A percentile compares a stretch with the other conserved stretches of the same genome.
Evolutionary conservation across 2,888 invertebrate genomes (phyloP).

Genomic region (Scrobipalpa atriplicella): DNA sequence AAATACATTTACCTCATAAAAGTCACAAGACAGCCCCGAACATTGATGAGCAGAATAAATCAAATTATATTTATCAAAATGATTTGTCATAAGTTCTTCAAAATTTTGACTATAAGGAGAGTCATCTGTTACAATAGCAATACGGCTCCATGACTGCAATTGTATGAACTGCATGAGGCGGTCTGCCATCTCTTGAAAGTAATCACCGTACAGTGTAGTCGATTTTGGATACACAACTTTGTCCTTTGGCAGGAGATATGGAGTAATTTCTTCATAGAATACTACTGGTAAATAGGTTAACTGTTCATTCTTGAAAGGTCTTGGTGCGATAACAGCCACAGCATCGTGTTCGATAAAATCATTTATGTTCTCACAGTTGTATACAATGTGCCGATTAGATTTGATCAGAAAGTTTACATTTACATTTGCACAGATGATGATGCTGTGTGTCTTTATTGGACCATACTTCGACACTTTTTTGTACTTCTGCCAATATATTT

Average conservation of each 20-base stretch:
- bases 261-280: slow-evolving; percentile 38
- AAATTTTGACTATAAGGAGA: slow-evolving; percentile 43
- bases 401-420: not conserved
- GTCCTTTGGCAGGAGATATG: slow-evolving; percentile 29
- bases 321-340: slow-evolving; percentile 20
- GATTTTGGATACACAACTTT: slow-evolving; percentile 32
- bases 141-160: slow-evolving; percentile 42
- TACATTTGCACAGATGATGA: not conserved
- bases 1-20: slow-evolving; percentile 36
- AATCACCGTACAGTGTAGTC: slow-evolving; percentile 13
- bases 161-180: slow-evolving; percentile 40
- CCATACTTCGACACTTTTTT: not conserved
- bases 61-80: slow-evolving; percentile 39
- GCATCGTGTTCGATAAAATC: slow-evolving; percentile 20
- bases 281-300: slow-evolving; percentile 27
- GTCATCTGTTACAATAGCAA: slow-evolving; percentile 51
- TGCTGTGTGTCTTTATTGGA: not conserved
- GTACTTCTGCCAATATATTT: not conserved
- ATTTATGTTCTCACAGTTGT: slow-evolving; percentile 10
- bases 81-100: slow-evolving; percentile 38
- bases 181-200: slow-evolving; percentile 24
- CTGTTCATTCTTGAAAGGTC: slow-evolving; percentile 21
- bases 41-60: slow-evolving; percentile 39
- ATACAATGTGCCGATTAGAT: not conserved
- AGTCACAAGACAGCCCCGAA: slow-evolving; percentile 34